These are phyloP conservation scores for Thymelicus acteon DNA, from an alignment of 2,888 invertebrate genomes.

Conservation along the genomic window DNA sequence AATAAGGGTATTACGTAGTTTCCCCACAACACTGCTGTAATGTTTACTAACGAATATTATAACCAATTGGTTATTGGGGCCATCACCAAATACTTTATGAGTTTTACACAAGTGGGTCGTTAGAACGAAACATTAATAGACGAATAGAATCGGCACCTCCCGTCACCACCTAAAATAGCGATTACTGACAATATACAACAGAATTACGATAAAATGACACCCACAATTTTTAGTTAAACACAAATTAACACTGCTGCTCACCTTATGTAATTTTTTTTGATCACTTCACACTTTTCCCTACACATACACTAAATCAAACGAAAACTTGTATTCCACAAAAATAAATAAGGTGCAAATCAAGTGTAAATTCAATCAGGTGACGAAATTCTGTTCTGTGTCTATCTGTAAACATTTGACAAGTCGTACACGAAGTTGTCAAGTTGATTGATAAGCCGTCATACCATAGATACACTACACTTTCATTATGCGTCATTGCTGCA, in stretches of 20 bases:
- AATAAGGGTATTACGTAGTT: too few relatives aligned
- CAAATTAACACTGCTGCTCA: conserved; percentile 4
- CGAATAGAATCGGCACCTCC: conserved; percentile 42
- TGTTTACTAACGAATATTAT: conserved; percentile 11
- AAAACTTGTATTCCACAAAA: not conserved
- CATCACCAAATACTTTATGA: not conserved
- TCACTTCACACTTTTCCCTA: conserved; percentile 9
- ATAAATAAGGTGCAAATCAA: not conserved
- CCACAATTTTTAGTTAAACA: not conserved
- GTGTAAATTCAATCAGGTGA: conserved; percentile 45
- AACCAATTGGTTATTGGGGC: not conserved
- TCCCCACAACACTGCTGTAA: not conserved
- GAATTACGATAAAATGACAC: conserved; percentile 45
- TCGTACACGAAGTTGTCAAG: not conserved
- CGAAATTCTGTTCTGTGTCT: too few relatives aligned
- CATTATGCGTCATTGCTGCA: too few relatives aligned
- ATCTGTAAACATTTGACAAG: conserved; percentile 37
- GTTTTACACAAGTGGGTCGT: conserved; percentile 1
- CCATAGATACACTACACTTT: too few relatives aligned
- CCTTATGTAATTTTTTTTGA: not conserved
- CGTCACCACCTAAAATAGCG: conserved; percentile 77
- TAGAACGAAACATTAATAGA: conserved; percentile 20
- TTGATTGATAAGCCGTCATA: too few relatives aligned
- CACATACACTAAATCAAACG: not conserved
- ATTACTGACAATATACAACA: conserved; percentile 50